Evolutionary conservation across 2,888 invertebrate species (phyloP), one percentile per base, ranked within the genome.

Genomic region (Ectropis crepuscularia): DNA sequence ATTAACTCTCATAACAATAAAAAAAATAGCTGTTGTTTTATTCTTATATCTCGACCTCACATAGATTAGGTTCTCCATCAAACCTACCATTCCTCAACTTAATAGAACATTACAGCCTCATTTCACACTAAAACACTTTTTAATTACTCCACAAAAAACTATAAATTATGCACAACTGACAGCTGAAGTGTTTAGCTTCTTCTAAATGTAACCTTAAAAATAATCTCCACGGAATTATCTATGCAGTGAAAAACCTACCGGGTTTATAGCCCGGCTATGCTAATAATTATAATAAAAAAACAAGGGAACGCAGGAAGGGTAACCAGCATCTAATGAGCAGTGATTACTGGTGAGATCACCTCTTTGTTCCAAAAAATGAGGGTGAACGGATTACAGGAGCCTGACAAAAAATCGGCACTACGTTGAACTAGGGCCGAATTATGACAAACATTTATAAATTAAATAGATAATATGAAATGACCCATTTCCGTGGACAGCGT

Each of bases 201-300:
- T 53, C 61, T 53, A 62, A 63, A 66, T 60, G 61, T 57, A 63
- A 59, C 61, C 63, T 63, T 58, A 65, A 55, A 59, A 57, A 47
- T 66, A 57, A 68, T 68, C 68, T 68, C 53, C 8, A 36, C 45
- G 47, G 36, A 53, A 53, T 63, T 53, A 66, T 57, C 61, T 62
- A 59, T 58, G 48, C 50, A 10, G 55, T 48, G 55, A 36, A 59
- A 55, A 50, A 48, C 38, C 10, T 53, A 65, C 65, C 37, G 46
- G 58, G 59, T 76, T 78, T 77, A 79, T 77, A 65, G 67, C 51
- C 57, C 59, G 6, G 53, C 72, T 76, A 80, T 81, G 82, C 71
- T 78, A 84, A 84, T 81, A 71, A 72, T 72, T 71, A 55, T 37
- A 55, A 68, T 70, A 74, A 47, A 47, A 5, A 9, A 4, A 41